Base-by-base conservation (phyloP, 2,888 invertebrate genomes). In the Toxonevra muliebris region DNA sequence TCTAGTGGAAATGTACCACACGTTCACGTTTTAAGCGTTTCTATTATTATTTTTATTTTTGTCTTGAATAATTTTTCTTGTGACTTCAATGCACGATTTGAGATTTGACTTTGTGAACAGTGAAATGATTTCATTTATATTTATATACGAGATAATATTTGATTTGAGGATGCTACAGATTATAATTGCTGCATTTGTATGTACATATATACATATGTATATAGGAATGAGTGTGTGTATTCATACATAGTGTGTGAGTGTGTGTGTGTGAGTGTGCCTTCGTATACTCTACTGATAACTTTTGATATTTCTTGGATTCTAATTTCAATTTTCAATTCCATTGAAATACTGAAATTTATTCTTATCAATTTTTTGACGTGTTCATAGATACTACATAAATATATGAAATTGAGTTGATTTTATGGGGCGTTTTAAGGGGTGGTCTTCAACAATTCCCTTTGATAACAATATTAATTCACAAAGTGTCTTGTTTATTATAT, bases 81-180 rank as follows among this genome's bases (percentile, higher is more conserved):
- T 15, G 50, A 2, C 20, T 50, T 12, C 15, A 19, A 53, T 53
- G 53, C 15, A 20, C 63, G 54, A 63, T 55, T 43, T 54, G 45
- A 55, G 19, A 55, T 45, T 55, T 55, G 43, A 55, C 55, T 55
- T n/a, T 63, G 43, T 63, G 63, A 55, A 55, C 55, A 12, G 20
- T 19, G 43, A 17, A 45, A 20, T 63, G 55, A 55, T 55, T 63
- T 63, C 55, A 54, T 63, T 54, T 63, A 43, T 55, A 55, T 63
- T 63, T 63, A 63, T 63, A 63, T 45, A 43, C 57, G 11, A n/a
- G 57, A 12, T 64, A 57, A 55, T 57, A 57, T 57, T 64, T 57
- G 48, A n/a, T 12, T 57, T 10, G 12, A 12, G n/a, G 17, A 45
- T 42, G 60, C 43, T 30, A n/a, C 30, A n/a, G 10, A 9, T 2